A percentile compares a stretch with the other conserved stretches of the same genome.
These are phyloP conservation scores for Cheilosia vulpina DNA, from an alignment of 2,888 invertebrate species.

Conservation along the genomic window DNA sequence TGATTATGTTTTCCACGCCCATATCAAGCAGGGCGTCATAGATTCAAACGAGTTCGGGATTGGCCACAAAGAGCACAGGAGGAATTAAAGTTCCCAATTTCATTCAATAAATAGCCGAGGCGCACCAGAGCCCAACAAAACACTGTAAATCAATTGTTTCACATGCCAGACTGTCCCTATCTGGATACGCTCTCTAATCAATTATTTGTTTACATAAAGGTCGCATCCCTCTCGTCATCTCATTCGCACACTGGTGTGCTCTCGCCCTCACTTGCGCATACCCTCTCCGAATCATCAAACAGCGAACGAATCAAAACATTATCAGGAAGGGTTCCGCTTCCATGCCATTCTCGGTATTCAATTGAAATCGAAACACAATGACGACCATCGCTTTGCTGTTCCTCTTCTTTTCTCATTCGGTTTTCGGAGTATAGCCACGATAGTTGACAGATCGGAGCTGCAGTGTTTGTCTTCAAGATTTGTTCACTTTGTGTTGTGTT, in stretches of 20 bases:
- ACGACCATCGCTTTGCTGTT: conserved; percentile 68
- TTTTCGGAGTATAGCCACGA: conserved; percentile 67
- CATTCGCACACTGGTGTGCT: not conserved
- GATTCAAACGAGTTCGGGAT: conserved; percentile 66
- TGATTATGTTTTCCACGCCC: conserved; percentile 75
- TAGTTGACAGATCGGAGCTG: conserved; percentile 54
- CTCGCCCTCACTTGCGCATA: conserved; percentile 6
- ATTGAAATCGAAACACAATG: conserved; percentile 69
- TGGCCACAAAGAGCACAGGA: conserved; percentile 67
- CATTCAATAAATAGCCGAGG: conserved; percentile 60
- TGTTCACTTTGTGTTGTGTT: conserved; percentile 1
- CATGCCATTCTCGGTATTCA: conserved; percentile 20
- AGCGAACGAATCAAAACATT: conserved; percentile 73
- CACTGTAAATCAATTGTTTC: conserved; percentile 69
- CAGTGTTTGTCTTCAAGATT: conserved; percentile 19
- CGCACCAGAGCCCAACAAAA: conserved; percentile 30
- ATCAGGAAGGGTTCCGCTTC: conserved; percentile 45
- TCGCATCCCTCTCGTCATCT: conserved; percentile 66
- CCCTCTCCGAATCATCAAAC: conserved; percentile 61
- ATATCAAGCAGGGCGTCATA: conserved; percentile 72
- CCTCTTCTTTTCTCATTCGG: conserved; percentile 73
- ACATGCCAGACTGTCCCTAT: conserved; percentile 51
- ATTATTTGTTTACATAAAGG: conserved; percentile 75
- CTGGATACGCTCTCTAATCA: conserved; percentile 58
- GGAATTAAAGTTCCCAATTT: conserved; percentile 72